phyloP scores from a whole-genome alignment of 2,888 invertebrate species.

The Operophtera brumata region DNA sequence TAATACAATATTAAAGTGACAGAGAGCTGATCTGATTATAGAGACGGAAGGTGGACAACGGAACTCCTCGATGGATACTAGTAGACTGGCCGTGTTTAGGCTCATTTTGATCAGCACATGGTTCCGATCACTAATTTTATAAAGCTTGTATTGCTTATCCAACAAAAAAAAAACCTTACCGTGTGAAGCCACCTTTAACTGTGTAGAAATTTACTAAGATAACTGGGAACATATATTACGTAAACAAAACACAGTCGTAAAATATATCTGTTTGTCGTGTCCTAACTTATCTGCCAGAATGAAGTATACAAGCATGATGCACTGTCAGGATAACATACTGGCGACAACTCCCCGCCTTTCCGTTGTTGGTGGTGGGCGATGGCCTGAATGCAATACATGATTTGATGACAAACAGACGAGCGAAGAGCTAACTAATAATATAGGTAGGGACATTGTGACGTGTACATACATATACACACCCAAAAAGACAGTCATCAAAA shows the following conservation, averaged over 20 bases:
- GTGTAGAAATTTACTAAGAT: neutral
- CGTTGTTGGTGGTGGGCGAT: slow-evolving; percentile 15
- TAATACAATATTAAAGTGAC: no score
- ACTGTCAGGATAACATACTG: slow-evolving; percentile 8
- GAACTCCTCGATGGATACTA: no score
- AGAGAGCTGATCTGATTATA: no score
- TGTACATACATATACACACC: no score
- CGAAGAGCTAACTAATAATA: neutral
- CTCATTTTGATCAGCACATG: no score
- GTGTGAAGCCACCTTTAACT: no score
- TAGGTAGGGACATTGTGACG: neutral
- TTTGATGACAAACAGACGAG: slow-evolving; percentile 13
- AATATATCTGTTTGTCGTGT: neutral
- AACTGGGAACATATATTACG: neutral
- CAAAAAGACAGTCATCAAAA: no score
- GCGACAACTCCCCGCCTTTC: slow-evolving; percentile 17
- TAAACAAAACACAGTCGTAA: neutral
- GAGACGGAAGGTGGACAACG: no score
- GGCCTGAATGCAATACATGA: slow-evolving; percentile 3
- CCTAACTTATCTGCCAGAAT: neutral
- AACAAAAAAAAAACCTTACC: no score
- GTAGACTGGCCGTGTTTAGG: no score
- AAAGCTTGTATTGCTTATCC: no score
- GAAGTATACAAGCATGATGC: neutral
- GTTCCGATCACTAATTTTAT: no score